Base-by-base conservation (phyloP, 2,888 invertebrate genomes). In the Nomada lathburiana region DNA sequence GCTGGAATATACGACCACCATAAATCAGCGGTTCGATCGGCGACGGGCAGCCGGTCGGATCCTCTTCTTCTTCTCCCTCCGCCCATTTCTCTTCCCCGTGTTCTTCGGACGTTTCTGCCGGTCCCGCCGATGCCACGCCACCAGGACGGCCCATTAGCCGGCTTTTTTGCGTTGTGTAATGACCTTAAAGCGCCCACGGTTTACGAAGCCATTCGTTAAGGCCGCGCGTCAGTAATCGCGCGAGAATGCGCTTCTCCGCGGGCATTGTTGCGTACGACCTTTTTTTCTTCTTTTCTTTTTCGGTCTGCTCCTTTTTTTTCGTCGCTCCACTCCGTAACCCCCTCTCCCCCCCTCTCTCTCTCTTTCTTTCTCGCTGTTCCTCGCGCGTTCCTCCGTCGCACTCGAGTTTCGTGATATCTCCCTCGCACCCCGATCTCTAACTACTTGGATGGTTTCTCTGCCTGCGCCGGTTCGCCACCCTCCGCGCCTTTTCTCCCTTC, bases 21-120 rank as follows among this genome's bases (percentile, higher is more conserved):
- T 90, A 90, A 90, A 90, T 90, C 90, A 89, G 88, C 67, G 82
- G 87, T 85, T 88, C 90, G 90, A 90, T 90, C 88, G 88, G 94
- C 94, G 94, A 90, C 86, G 85, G 82, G 72, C 77, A 76, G 79
- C 74, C 78, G 53, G 68, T 62, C 73, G 60, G 23, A 57, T 50
- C 71, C 55, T 42, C 57, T 63, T 26, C 65, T 50, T 63, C 70
- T 13, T 55, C n/a, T 23, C 1, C 18, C 18, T 52, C 44, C 64
- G n/a, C 62, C 70, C 26, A 16, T 47, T 76, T 68, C 52, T 65
- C 68, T 67, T 18, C 69, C 78, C 52, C 62, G 78, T 55, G n/a
- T 69, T 75, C 36, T 4, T 57, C 20, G 16, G 20, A 55, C 23
- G 20, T 42, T 42, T 23, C 55, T 81, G 63, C 68, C 76, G 69